Conservation (phyloP, 2,888 invertebrate species). For the Coelogynopora nodosa region DNA sequence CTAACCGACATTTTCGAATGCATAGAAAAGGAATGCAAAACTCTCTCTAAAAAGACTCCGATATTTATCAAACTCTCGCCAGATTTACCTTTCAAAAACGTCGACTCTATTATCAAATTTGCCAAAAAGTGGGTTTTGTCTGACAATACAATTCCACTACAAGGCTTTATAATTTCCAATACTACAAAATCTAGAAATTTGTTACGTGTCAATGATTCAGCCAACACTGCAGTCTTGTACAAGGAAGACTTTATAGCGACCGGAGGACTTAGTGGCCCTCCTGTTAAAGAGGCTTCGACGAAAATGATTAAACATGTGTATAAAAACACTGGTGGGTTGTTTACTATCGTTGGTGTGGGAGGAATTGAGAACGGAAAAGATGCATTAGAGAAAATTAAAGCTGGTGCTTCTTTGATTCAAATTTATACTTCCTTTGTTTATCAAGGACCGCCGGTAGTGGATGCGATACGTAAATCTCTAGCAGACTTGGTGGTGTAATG, state of each 20-base stretch:
- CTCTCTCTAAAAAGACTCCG: no score
- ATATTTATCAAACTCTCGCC: no score
- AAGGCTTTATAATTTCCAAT: constrained; percentile 88
- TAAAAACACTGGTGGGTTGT: constrained; percentile 72
- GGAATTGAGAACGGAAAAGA: constrained; percentile 82
- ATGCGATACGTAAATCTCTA: no score
- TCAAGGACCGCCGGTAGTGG: constrained; percentile 75
- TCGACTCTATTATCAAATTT: no score
- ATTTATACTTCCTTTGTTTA: constrained; percentile 79
- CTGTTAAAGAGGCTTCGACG: constrained; percentile 77
- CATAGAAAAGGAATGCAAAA: no score
- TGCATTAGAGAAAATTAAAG: constrained; percentile 87
- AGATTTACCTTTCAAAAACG: no score
- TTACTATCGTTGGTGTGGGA: constrained; percentile 91
- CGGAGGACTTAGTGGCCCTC: constrained; percentile 90
- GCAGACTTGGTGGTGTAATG: no score
- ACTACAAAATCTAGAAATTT: constrained; percentile 77
- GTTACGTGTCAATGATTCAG: no score
- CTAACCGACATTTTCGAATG: no score
- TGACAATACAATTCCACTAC: no score
- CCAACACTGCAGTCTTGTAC: constrained; percentile 64
- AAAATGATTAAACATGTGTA: constrained; percentile 81
- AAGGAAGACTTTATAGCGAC: no score
- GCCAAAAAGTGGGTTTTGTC: no score
- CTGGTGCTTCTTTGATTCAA: constrained; percentile 79